Percentiles rank a stretch among this genome's conserved stretches.
These are phyloP conservation scores for Platorchestia sp. DNA, from an alignment of 1,140 invertebrate genomes.

Conservation along the genomic window DNA sequence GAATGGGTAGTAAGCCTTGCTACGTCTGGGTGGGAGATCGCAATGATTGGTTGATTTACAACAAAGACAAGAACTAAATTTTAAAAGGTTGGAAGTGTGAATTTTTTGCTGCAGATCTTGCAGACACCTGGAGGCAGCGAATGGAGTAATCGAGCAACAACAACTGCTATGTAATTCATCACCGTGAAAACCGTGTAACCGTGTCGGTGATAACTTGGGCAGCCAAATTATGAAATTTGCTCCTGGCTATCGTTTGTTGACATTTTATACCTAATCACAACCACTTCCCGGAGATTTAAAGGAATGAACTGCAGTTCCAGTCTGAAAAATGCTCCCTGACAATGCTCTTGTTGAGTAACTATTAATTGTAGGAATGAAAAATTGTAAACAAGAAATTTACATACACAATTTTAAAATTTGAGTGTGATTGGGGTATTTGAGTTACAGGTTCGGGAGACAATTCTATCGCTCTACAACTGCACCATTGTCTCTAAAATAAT, in stretches of 20 bases:
- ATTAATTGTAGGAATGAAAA: neutral
- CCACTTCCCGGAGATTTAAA: neutral
- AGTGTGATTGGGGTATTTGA: neutral
- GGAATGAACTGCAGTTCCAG: neutral
- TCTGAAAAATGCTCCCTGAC: neutral
- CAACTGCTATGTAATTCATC: neutral
- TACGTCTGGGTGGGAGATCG: too few species aligned
- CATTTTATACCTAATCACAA: neutral
- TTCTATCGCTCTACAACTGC: neutral
- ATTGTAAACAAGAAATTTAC: neutral
- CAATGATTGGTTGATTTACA: too few species aligned
- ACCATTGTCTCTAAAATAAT: neutral
- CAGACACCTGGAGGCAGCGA: neutral
- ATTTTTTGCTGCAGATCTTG: neutral
- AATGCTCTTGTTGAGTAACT: neutral
- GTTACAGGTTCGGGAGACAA: neutral
- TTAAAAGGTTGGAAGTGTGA: neutral
- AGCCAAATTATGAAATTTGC: neutral
- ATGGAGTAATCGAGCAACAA: neutral
- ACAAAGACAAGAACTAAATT: too few species aligned
- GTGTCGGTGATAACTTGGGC: too few species aligned
- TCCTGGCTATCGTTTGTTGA: neutral
- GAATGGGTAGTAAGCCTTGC: too few species aligned
- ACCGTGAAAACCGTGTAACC: neutral
- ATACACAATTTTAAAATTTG: neutral